phyloP scores from a whole-genome alignment of 2,888 invertebrate genomes.

The Sabatieria punctata region DNA sequence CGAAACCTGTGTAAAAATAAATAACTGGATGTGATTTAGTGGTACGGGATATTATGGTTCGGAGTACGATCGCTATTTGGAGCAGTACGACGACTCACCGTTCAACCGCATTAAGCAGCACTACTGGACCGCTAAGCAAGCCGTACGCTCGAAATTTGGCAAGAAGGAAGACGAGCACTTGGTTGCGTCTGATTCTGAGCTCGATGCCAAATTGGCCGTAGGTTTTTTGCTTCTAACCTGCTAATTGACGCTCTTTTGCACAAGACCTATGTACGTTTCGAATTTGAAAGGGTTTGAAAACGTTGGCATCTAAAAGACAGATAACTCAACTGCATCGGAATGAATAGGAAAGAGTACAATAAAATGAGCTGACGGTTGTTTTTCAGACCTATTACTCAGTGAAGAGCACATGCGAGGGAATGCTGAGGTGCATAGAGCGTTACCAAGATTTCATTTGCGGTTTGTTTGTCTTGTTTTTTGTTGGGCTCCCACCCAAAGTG shows the following conservation, averaged over 20 bases:
- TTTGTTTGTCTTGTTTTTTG: slow-evolving; percentile 33
- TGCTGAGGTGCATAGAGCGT: slow-evolving; percentile 35
- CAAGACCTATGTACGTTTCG: too few species aligned
- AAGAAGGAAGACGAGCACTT: slow-evolving; percentile 94
- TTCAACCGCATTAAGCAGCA: slow-evolving; percentile 67
- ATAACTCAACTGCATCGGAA: too few species aligned
- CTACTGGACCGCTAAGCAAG: slow-evolving; percentile 95
- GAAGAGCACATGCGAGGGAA: slow-evolving; percentile 34
- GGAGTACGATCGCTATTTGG: slow-evolving; percentile 41
- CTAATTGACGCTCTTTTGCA: too few species aligned
- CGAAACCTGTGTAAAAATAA: too few species aligned
- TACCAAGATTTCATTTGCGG: slow-evolving; percentile 70
- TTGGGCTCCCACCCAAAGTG: neutral
- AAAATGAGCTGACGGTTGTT: neutral
- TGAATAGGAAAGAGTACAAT: too few species aligned
- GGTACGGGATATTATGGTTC: slow-evolving; percentile 24
- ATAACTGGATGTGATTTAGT: too few species aligned
- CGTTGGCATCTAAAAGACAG: too few species aligned
- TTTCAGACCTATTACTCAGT: slow-evolving; percentile 26
- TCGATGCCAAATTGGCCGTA: slow-evolving; percentile 80
- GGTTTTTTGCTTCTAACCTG: too few species aligned
- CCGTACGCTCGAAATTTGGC: slow-evolving; percentile 73
- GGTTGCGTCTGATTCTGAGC: slow-evolving; percentile 80
- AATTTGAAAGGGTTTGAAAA: too few species aligned
- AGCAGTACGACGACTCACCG: slow-evolving; percentile 38